Conservation (phyloP, 1,140 invertebrate genomes). For the Habropoda laboriosa region DNA sequence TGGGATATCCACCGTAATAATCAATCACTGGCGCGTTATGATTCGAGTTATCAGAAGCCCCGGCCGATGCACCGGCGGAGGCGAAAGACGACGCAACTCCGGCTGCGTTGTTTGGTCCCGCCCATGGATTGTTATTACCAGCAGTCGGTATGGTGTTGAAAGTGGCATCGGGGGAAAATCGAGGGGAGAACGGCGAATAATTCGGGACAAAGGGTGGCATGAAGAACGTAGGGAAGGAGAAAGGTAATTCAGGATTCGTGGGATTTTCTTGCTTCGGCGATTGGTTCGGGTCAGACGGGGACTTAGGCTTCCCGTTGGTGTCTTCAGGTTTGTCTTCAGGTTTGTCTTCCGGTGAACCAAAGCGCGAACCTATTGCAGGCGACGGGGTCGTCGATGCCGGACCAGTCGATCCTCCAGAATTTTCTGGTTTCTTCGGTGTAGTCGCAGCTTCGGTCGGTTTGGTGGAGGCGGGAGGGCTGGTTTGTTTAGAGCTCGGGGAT, state of each 20-base stretch:
- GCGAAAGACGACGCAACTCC: conserved; percentile 42
- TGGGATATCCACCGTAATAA: conserved; percentile 23
- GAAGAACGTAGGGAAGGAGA: neutral
- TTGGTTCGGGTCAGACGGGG: no score
- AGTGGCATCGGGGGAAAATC: conserved; percentile 15
- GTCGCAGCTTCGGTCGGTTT: neutral
- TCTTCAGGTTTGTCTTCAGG: neutral
- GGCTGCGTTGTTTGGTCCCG: conserved; percentile 2
- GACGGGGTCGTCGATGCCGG: neutral
- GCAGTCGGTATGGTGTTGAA: conserved; percentile 27
- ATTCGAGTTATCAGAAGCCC: conserved; percentile 8
- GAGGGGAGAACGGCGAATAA: neutral
- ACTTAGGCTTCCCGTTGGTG: neutral
- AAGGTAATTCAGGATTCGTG: neutral
- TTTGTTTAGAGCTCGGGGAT: neutral
- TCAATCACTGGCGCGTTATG: neutral
- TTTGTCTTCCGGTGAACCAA: neutral
- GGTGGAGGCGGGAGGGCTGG: neutral
- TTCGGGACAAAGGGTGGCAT: neutral
- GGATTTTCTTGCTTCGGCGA: no score
- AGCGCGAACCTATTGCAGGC: neutral
- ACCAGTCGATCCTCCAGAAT: neutral
- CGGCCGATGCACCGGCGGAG: conserved; percentile 35
- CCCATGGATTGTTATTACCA: conserved; percentile 24
- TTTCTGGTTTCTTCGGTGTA: conserved; percentile 8